Conservation (phyloP, 2,888 invertebrate species). For the Sycophila texana region DNA sequence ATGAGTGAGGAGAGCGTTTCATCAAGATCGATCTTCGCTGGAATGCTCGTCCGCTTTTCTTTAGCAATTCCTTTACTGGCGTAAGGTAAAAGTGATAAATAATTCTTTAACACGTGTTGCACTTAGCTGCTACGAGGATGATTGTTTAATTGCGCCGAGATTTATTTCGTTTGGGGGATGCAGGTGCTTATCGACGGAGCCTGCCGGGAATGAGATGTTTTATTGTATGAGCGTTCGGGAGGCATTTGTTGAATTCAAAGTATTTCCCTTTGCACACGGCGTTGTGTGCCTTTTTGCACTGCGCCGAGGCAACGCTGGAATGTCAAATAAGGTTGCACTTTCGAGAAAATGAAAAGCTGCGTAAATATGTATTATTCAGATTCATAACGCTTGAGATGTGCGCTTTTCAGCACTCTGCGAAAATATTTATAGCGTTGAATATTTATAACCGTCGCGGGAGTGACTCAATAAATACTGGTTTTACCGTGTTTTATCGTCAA, state of each 20-base stretch:
- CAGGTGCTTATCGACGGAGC: background rate
- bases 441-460: background rate
- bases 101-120: too few species aligned
- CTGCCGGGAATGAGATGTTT: conserved; percentile 4
- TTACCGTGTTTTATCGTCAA: background rate
- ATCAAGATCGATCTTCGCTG: too few species aligned
- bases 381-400: too few species aligned
- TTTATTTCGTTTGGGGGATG: background rate
- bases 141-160: background rate
- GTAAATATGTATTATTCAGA: conserved; percentile 27
- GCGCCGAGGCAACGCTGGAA: conserved; percentile 4
- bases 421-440: background rate
- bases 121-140: too few species aligned
- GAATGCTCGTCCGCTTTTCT: too few species aligned
- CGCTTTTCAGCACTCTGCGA: background rate
- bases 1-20: too few species aligned
- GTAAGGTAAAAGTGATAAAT: too few species aligned
- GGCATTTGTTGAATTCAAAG: conserved; percentile 10
- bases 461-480: conserved; percentile 1
- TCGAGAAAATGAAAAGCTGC: background rate
- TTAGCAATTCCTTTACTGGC: too few species aligned
- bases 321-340: conserved; percentile 16
- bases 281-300: conserved; percentile 21
- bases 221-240: conserved; percentile 3
- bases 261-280: conserved; percentile 13